Base-by-base conservation (phyloP, 2,113 vertebrate genomes). In the Sylvia atricapilla region DNA sequence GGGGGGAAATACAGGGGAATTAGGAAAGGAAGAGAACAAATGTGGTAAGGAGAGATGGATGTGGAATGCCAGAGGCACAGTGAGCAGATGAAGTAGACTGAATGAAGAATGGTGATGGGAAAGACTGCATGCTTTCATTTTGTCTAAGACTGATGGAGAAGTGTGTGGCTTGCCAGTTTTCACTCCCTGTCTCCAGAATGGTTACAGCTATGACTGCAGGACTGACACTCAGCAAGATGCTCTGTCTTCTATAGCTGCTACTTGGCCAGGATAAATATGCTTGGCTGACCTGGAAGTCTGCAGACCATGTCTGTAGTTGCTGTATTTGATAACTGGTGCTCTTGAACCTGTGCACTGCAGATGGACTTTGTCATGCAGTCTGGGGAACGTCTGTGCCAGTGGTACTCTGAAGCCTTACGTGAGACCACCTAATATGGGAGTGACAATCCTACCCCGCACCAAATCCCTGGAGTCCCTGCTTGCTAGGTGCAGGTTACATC, bases 261-360 rank as follows among this genome's bases (percentile, higher is more conserved):
- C 17, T 46, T 1, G 0, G 23, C 2, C 5, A 41, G 55, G 28
- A 11, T 9, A 5, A 6, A 4, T 53, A 23, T 28, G 30, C 9
- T 30, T 86, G 55, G 59, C 46, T 76, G 46, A 21, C 37, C 55
- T 73, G 24, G 28, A 30, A 78, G 39, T 28, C 56, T 84, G n/a
- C 8, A 77, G 27, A 41, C 21, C 22, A 8, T 60, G 55, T 41
- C 63, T 78, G 22, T 49, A 53, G 13, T 10, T 60, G 75, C 21
- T 72, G 7, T 68, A 9, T 68, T 67, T 88, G 37, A 7, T n/a
- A 63, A n/a, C 11, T 68, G 37, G 9, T 63, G 67, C 37, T 80
- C 46, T 75, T 79, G 53, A 92, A 49, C 46, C 27, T 66, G 23
- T 41, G 43, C 53, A 22, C 39, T 93, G 52, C 31, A 89, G 73